phyloP scores from a whole-genome alignment of 2,888 invertebrate genomes.

The Apodemia duryi region DNA sequence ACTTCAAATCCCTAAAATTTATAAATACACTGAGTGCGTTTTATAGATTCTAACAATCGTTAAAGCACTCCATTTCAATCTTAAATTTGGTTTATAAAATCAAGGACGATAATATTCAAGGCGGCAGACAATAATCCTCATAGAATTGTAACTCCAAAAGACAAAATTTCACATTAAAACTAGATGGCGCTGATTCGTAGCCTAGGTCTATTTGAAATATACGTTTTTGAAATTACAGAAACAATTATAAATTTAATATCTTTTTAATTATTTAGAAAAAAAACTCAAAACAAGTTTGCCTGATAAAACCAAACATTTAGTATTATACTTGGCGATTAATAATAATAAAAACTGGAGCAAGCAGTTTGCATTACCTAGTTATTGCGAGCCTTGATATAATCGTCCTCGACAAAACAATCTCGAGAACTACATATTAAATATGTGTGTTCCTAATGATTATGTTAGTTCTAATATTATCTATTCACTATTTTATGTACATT shows the following conservation, averaged over 20 bases:
- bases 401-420: conserved; percentile 18
- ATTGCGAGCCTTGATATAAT: neutral
- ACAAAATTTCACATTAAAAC: neutral
- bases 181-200: no score
- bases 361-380: neutral
- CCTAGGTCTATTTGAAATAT: no score
- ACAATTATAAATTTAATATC: no score
- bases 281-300: neutral
- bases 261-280: neutral
- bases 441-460: conserved; percentile 68
- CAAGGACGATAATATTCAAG: conserved; percentile 41
- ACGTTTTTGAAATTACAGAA: no score
- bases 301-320: no score
- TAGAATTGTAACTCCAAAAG: conserved; percentile 22
- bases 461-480: conserved; percentile 56
- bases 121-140: neutral
- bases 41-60: conserved; percentile 64
- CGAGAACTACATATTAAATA: conserved; percentile 59
- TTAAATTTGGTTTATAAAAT: conserved; percentile 64
- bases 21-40: conserved; percentile 67
- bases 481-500: conserved; percentile 24
- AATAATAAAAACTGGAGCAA: no score
- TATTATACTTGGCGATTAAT: no score
- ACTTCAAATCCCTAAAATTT: conserved; percentile 70
- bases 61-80: conserved; percentile 58